Evolutionary conservation across 30 jellyfish, hydroid and myxozoan species (phyloP).

Genomic region (Turritopsis dohrnii): DNA sequence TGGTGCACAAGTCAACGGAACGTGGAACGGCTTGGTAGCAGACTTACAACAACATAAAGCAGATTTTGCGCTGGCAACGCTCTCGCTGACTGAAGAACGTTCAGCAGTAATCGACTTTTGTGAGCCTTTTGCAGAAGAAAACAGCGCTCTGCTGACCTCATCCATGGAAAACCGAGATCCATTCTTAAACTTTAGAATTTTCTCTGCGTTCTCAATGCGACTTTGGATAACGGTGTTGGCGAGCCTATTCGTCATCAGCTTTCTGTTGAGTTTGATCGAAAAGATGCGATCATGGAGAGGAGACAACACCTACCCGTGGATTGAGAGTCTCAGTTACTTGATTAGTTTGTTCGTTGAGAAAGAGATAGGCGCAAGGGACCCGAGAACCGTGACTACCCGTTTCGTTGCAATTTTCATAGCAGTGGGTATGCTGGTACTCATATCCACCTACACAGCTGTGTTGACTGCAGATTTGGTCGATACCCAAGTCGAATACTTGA

Average conservation of each 20-base stretch:
- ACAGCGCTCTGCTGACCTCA: neutral
- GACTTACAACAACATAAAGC: neutral
- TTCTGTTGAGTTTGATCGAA: neutral
- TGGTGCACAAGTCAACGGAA: conserved; percentile 1
- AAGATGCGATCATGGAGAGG: neutral
- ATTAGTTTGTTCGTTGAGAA: conserved; percentile 67
- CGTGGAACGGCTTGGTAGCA: conserved; percentile 10
- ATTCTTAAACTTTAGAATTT: neutral
- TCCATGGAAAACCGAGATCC: neutral
- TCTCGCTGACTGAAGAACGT: neutral
- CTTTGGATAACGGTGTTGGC: conserved; percentile 30
- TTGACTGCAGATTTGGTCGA: conserved; percentile 40
- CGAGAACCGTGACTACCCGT: conserved; percentile 54
- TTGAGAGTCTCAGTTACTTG: conserved; percentile 56
- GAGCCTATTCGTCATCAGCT: conserved; percentile 39
- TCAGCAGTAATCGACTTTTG: neutral
- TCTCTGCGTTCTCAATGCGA: neutral
- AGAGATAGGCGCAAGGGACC: conserved; percentile 77
- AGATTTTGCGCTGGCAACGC: neutral
- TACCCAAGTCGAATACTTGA: neutral
- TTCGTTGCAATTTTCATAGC: conserved; percentile 57
- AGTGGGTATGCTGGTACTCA: conserved; percentile 68
- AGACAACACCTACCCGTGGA: conserved; percentile 27
- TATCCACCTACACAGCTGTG: conserved; percentile 84
- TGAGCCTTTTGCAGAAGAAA: neutral